phyloP scores from a whole-genome alignment of 2,888 invertebrate species.

The Fragum whitleyi region DNA sequence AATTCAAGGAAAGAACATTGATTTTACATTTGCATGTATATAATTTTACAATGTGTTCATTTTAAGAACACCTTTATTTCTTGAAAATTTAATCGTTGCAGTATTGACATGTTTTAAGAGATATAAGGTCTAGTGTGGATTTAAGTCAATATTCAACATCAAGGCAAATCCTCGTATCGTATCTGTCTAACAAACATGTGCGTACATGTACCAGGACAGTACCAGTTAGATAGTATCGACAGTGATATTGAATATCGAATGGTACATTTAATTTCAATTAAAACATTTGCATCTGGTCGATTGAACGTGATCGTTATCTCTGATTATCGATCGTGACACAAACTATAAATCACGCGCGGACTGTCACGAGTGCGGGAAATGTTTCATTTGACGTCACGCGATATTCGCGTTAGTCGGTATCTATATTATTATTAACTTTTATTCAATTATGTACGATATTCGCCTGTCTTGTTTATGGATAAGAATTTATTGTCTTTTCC shows the following conservation, averaged over 20 bases:
- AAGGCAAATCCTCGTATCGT: too few species aligned
- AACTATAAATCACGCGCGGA: conserved; percentile 10
- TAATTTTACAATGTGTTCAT: too few species aligned
- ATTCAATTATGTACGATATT: neutral
- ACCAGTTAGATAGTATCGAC: neutral
- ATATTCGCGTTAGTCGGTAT: neutral
- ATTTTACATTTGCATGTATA: too few species aligned
- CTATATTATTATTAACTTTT: neutral
- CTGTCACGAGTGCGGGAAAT: conserved; percentile 9
- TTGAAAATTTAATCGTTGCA: too few species aligned
- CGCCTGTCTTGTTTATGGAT: neutral
- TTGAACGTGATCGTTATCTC: conserved; percentile 13
- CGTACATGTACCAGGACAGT: too few species aligned
- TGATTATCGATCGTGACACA: conserved; percentile 16
- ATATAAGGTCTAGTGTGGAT: too few species aligned
- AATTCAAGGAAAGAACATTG: too few species aligned
- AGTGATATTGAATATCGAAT: neutral
- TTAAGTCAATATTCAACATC: too few species aligned
- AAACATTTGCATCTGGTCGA: conserved; percentile 19
- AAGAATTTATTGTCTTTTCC: neutral
- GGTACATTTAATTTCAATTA: conserved; percentile 12
- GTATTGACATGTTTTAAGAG: too few species aligned
- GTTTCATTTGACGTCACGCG: neutral
- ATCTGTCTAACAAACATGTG: too few species aligned
- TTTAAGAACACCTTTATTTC: too few species aligned